Conservation (phyloP, 2,113 vertebrate genomes). For the Regulus satrapa region DNA sequence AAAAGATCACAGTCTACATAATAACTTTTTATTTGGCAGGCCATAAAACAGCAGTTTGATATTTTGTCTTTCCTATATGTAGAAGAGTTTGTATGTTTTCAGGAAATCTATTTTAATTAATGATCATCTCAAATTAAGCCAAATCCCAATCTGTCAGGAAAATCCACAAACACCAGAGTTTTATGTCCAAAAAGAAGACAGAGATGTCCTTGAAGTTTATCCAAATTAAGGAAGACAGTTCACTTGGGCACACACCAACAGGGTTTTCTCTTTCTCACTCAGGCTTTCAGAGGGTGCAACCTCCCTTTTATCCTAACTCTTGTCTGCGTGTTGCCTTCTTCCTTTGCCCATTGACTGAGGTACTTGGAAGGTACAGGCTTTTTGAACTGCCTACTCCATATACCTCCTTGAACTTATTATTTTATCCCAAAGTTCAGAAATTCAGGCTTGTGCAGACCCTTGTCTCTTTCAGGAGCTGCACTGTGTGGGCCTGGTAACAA, state of each 20-base stretch:
- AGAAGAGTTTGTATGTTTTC: background rate
- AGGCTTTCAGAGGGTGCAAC: background rate
- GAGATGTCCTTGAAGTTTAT: background rate
- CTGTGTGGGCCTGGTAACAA: background rate
- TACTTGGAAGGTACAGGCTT: background rate
- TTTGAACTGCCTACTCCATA: background rate
- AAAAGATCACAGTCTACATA: background rate
- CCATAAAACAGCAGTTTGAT: background rate
- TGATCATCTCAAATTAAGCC: background rate
- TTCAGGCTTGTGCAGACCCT: background rate
- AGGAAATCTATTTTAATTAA: background rate
- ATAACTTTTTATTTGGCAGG: background rate
- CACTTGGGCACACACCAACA: background rate
- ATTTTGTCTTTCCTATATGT: background rate
- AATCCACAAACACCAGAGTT: background rate
- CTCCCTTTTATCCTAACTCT: background rate
- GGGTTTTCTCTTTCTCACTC: background rate
- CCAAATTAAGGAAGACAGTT: background rate
- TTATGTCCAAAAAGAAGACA: background rate
- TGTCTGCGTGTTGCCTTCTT: background rate
- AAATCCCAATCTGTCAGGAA: background rate
- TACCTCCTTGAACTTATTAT: background rate
- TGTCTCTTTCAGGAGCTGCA: background rate
- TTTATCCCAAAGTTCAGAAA: background rate
- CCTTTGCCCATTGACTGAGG: background rate